Conservation (phyloP, 1,140 invertebrate species). For the Drosophila miranda region DNA sequence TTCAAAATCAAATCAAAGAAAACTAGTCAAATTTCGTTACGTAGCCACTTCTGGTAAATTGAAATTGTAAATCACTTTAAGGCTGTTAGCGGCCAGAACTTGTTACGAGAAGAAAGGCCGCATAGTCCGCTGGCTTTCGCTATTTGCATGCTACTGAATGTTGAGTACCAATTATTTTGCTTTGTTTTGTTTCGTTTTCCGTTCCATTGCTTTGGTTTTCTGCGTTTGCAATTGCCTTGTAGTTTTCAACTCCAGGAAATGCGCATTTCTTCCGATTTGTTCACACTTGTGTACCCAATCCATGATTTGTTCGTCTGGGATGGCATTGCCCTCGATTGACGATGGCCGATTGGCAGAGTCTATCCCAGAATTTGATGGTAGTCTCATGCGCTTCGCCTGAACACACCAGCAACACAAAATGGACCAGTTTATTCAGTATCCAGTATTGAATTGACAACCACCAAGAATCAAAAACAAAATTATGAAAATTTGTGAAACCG, state of each 20-base stretch:
- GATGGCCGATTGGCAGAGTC: slow-evolving; percentile 5
- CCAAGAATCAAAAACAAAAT: slow-evolving; percentile 67
- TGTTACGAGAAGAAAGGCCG: slow-evolving; percentile 42
- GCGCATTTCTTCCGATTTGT: slow-evolving; percentile 56
- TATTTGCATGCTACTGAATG: slow-evolving; percentile 36
- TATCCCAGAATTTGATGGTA: slow-evolving; percentile 28
- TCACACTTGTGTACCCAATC: slow-evolving; percentile 39
- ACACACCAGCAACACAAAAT: slow-evolving; percentile 58
- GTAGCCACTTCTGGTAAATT: slow-evolving; percentile 47
- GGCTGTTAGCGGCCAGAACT: slow-evolving; percentile 59
- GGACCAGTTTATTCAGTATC: slow-evolving; percentile 77
- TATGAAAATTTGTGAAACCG: slow-evolving; percentile 79
- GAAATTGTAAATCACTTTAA: slow-evolving; percentile 43
- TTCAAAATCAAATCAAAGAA: slow-evolving; percentile 56
- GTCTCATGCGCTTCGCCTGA: slow-evolving; percentile 32
- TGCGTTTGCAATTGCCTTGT: slow-evolving; percentile 63
- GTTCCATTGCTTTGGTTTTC: slow-evolving; percentile 17
- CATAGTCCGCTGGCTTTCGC: slow-evolving; percentile 25
- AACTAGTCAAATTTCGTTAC: slow-evolving; percentile 66
- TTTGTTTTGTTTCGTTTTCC: slow-evolving; percentile 1
- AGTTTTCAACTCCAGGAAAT: slow-evolving; percentile 73
- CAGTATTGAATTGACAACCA: slow-evolving; percentile 76
- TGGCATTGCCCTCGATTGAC: background rate
- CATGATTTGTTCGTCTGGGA: slow-evolving; percentile 25
- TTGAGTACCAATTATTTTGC: slow-evolving; percentile 39